Percentiles rank a stretch among this genome's conserved stretches.
phyloP scores from a whole-genome alignment of 1,140 invertebrate species.

The Pogonomyrmex barbatus region DNA sequence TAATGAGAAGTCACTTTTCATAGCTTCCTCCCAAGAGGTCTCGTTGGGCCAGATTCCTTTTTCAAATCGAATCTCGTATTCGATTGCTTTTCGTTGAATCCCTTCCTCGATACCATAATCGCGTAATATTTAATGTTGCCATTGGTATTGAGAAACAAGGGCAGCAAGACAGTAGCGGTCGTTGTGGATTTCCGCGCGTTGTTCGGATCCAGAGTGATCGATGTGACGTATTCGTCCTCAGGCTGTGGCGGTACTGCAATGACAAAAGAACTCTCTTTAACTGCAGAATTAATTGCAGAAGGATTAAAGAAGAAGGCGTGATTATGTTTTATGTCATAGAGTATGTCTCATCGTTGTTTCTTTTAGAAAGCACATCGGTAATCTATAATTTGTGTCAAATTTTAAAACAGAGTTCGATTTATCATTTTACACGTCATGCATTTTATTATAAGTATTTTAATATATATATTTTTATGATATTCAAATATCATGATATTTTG shows the following conservation, averaged over 20 bases:
- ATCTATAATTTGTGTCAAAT: not conserved
- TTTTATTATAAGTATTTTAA: not conserved
- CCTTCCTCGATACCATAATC: constrained; percentile 78
- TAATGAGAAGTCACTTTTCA: constrained; percentile 74
- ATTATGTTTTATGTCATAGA: not conserved
- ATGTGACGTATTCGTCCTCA: constrained; percentile 73
- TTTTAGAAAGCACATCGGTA: not conserved
- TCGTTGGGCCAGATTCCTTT: constrained; percentile 72
- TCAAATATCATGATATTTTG: not conserved
- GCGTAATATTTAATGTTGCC: constrained; percentile 80
- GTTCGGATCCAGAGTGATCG: constrained; percentile 79
- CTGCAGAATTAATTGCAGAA: not conserved
- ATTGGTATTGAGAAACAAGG: constrained; percentile 77
- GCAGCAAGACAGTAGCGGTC: constrained; percentile 78
- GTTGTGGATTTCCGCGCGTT: constrained; percentile 78
- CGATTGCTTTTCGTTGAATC: constrained; percentile 61
- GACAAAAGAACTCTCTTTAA: constrained; percentile 19
- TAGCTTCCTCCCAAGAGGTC: constrained; percentile 80
- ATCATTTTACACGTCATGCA: not conserved
- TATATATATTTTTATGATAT: not conserved
- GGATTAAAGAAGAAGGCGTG: not conserved
- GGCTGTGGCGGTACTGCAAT: constrained; percentile 79
- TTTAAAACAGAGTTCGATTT: not conserved
- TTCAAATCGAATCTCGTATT: constrained; percentile 68
- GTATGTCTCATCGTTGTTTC: not conserved